Percentiles rank a stretch among this genome's conserved stretches.
Evolutionary conservation across 2,888 invertebrate genomes (phyloP).

Genomic region (Drosophila ezoana): DNA sequence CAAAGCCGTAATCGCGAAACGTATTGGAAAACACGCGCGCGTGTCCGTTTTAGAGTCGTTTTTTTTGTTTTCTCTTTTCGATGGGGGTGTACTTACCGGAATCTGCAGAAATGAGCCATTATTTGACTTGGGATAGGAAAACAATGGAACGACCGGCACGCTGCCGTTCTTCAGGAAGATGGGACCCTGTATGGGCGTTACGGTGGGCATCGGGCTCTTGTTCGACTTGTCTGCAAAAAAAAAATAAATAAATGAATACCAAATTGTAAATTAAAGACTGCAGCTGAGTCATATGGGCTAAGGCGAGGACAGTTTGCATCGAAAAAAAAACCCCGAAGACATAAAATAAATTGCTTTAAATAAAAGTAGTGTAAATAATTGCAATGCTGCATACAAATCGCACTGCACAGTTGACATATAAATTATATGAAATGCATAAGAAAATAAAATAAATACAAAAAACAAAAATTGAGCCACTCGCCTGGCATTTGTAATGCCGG

Average conservation of each 20-base stretch:
- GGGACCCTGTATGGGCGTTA: slow-evolving; percentile 95
- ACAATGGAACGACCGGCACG: slow-evolving; percentile 94
- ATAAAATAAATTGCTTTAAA: slow-evolving; percentile 7
- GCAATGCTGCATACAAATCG: slow-evolving; percentile 72
- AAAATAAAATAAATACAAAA: not conserved
- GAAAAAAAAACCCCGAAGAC: slow-evolving; percentile 32
- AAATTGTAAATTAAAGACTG: slow-evolving; percentile 6
- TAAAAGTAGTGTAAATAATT: slow-evolving; percentile 49
- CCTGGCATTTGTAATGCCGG: slow-evolving; percentile 67
- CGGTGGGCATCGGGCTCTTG: slow-evolving; percentile 86
- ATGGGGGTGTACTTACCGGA: slow-evolving; percentile 89
- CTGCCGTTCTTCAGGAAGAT: slow-evolving; percentile 93
- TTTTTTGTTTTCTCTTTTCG: not conserved
- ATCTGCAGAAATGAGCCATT: slow-evolving; percentile 95
- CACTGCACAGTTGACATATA: slow-evolving; percentile 65
- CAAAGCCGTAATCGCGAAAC: slow-evolving; percentile 29
- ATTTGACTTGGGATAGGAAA: slow-evolving; percentile 93
- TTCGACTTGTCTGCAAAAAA: slow-evolving; percentile 53
- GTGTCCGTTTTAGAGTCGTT: slow-evolving; percentile 38
- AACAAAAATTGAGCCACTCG: slow-evolving; percentile 21
- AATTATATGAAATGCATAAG: slow-evolving; percentile 36
- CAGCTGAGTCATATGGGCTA: slow-evolving; percentile 44
- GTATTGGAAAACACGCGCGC: slow-evolving; percentile 48
- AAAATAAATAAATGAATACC: not conserved
- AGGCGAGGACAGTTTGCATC: slow-evolving; percentile 52